Base-by-base conservation (phyloP, 1,140 invertebrate genomes). In the Meloidogyne floridensis region DNA sequence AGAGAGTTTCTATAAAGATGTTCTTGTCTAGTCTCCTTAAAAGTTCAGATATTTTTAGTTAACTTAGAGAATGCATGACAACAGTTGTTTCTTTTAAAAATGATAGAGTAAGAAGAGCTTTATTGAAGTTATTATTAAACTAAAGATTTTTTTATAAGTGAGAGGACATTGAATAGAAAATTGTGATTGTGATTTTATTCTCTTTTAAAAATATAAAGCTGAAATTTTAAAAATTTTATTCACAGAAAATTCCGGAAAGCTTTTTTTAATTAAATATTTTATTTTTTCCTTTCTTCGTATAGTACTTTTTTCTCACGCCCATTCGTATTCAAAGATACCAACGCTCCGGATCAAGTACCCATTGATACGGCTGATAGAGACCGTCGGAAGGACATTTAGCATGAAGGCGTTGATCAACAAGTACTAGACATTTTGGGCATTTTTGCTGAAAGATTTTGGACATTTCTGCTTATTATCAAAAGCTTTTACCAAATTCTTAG, bases 401-500 rank as follows among this genome's bases (percentile, higher is more conserved):
- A 74, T 83, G 82, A 6, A 83, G 73, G 18, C 82, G 83, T 47
- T 53, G 85, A 77, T 83, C 82, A 15, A 70, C 73, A 32, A 83
- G 47, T 20, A 83, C 83, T 5, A 77, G 70, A 72, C 82, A 83
- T 69, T 83, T 83, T 70, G 82, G 82, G 65, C 82, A 83, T 74
- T 83, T 84, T 73, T 84, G 70, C 82, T 83, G n/a, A 69, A 84
- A 72, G 32, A 43, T 32, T 32, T 32, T 32, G 32, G 32, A 82
- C 5, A 81, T 7, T 13, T 18, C 20, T 11, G 32, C 32, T 32
- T 32, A 32, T 32, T 32, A 32, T 73, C 6, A 77, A 72, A 8
- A 18, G 15, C 32, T 32, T n/a, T 59, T 72, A 82, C 81, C 75
- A 82, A 56, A 42, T 53, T 74, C 18, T 75, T 82, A 11, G 81